Conservation (phyloP, 2,113 vertebrate genomes). For the Plectropomus leopardus region DNA sequence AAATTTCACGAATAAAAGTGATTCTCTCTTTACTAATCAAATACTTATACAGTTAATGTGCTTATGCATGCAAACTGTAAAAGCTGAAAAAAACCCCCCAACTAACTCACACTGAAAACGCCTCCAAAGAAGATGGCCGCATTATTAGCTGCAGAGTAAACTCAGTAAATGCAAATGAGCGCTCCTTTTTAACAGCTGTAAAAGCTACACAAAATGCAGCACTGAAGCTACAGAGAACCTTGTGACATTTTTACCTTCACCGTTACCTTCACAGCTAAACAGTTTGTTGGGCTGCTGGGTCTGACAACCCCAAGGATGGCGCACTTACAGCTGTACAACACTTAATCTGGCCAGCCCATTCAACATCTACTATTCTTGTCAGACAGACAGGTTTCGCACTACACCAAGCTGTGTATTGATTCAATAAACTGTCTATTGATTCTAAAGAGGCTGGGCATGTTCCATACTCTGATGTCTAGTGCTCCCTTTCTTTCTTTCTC, state of each 20-base stretch:
- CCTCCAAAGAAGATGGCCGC: slow-evolving; percentile 43
- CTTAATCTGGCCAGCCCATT: slow-evolving; percentile 63
- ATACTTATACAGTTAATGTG: slow-evolving; percentile 26
- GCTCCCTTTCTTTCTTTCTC: slow-evolving; percentile 36
- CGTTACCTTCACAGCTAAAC: slow-evolving; percentile 37
- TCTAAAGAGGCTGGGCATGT: slow-evolving; percentile 49
- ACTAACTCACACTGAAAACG: slow-evolving; percentile 32
- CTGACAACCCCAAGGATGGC: slow-evolving; percentile 41
- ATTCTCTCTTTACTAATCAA: not conserved
- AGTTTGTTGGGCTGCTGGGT: slow-evolving; percentile 11
- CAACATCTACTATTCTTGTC: slow-evolving; percentile 62
- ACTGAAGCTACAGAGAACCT: slow-evolving; percentile 10
- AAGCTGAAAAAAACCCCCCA: not conserved
- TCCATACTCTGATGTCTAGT: slow-evolving; percentile 36
- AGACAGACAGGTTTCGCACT: slow-evolving; percentile 60
- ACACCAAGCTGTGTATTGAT: slow-evolving; percentile 74
- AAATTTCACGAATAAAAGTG: no score
- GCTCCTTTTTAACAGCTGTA: slow-evolving; percentile 22
- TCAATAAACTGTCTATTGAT: slow-evolving; percentile 79
- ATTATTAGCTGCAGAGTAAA: slow-evolving; percentile 44
- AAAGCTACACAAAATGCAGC: slow-evolving; percentile 22
- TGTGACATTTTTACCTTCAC: slow-evolving; percentile 18
- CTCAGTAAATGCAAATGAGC: slow-evolving; percentile 51
- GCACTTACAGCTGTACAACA: slow-evolving; percentile 47
- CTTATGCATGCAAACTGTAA: slow-evolving; percentile 40